Conservation (phyloP, 1,140 invertebrate species). For the Nautilus pompilius region DNA sequence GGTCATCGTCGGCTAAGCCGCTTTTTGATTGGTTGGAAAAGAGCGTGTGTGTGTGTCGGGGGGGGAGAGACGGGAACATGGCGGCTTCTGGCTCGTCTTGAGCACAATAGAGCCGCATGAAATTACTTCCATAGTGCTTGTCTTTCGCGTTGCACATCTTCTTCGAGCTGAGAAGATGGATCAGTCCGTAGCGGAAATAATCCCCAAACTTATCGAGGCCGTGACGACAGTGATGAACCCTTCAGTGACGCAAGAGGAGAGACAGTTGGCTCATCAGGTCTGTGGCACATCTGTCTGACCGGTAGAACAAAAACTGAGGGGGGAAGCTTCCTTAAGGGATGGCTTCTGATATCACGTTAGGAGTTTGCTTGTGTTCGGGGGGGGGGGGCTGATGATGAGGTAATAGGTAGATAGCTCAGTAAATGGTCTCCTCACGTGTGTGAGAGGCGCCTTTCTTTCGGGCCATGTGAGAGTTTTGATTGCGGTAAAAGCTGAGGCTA, state of each 20-base stretch:
- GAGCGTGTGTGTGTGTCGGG: no score
- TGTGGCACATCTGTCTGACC: background rate
- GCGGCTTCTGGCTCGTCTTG: no score
- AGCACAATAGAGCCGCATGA: no score
- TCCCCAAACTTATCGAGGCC: conserved; percentile 19
- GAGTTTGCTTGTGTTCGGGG: background rate
- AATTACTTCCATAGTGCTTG: no score
- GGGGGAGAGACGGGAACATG: no score
- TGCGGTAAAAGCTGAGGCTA: no score
- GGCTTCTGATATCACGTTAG: background rate
- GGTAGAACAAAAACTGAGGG: background rate
- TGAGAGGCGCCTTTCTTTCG: background rate
- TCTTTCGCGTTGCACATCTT: no score
- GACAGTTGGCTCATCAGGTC: conserved; percentile 29
- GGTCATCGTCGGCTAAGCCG: no score
- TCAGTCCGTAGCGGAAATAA: background rate
- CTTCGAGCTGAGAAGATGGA: no score
- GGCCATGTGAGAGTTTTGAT: background rate
- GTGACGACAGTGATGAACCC: conserved; percentile 32
- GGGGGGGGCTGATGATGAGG: background rate
- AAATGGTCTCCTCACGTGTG: background rate
- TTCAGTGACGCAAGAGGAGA: conserved; percentile 11
- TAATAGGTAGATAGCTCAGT: background rate
- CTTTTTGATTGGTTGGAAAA: no score
- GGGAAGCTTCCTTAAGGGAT: background rate